Evolutionary conservation across 2,888 invertebrate species (phyloP).

Genomic region (Orthosia cruda): DNA sequence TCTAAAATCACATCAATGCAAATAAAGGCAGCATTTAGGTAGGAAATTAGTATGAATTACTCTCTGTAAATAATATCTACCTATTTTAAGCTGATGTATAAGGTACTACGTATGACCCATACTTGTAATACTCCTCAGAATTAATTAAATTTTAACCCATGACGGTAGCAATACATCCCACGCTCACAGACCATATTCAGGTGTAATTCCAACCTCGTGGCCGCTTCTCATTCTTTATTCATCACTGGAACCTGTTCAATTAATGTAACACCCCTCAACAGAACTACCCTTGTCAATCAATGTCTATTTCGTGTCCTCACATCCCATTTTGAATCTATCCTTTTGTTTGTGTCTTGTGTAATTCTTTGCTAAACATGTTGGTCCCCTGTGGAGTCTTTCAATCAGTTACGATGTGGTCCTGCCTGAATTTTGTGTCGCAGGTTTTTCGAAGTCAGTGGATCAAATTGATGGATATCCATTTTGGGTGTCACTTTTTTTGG

Average conservation of each 20-base stretch:
- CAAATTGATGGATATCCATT: background rate
- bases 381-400: constrained; percentile 46
- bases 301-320: constrained; percentile 64
- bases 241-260: constrained; percentile 69
- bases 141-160: constrained; percentile 19
- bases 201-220: constrained; percentile 26
- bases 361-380: constrained; percentile 44
- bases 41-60: too few relatives aligned
- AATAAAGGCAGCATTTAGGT: too few relatives aligned
- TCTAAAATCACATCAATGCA: background rate
- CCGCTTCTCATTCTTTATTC: constrained; percentile 68
- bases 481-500: background rate
- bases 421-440: background rate
- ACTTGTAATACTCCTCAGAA: background rate
- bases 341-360: constrained; percentile 50
- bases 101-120: background rate
- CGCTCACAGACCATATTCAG: constrained; percentile 7
- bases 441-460: background rate
- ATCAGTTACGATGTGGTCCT: constrained; percentile 25
- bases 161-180: background rate
- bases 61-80: too few relatives aligned
- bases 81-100: background rate
- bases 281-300: constrained; percentile 74
- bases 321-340: constrained; percentile 53
- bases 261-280: constrained; percentile 68